phyloP scores from a whole-genome alignment of 2,113 vertebrate genomes.

The Amphiprion ocellaris region DNA sequence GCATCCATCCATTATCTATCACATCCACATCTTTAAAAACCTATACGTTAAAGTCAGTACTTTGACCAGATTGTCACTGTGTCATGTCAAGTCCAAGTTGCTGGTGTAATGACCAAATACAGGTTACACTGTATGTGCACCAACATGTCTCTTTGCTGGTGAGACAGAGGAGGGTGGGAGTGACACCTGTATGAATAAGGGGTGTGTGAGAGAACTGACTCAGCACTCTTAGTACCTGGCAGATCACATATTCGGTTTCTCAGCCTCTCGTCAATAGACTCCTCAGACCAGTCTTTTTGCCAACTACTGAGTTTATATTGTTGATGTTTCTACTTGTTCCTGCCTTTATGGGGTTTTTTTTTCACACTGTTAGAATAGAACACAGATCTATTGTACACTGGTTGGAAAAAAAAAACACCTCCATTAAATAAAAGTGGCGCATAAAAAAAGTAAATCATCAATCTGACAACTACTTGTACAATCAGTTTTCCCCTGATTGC shows the following conservation, averaged over 20 bases:
- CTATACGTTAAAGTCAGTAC: background rate
- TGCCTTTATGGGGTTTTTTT: background rate
- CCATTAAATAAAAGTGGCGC: too few species aligned
- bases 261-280: background rate
- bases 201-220: conserved; percentile 48
- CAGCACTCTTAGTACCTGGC: background rate
- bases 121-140: background rate
- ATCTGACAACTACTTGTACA: too few species aligned
- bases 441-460: too few species aligned
- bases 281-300: background rate
- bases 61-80: background rate
- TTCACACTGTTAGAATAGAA: too few species aligned
- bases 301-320: background rate
- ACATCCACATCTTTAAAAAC: background rate
- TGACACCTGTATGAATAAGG: conserved; percentile 46
- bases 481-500: too few species aligned
- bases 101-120: background rate
- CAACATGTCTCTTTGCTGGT: conserved; percentile 18
- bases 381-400: too few species aligned
- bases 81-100: background rate
- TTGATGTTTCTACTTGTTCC: background rate
- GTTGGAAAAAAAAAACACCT: too few species aligned
- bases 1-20: background rate
- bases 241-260: conserved; percentile 5
- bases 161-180: conserved; percentile 27